A percentile compares a stretch with the other conserved stretches of the same genome.
Conservation (phyloP, 2,113 vertebrate genomes). For the Cheilinus undulatus region DNA sequence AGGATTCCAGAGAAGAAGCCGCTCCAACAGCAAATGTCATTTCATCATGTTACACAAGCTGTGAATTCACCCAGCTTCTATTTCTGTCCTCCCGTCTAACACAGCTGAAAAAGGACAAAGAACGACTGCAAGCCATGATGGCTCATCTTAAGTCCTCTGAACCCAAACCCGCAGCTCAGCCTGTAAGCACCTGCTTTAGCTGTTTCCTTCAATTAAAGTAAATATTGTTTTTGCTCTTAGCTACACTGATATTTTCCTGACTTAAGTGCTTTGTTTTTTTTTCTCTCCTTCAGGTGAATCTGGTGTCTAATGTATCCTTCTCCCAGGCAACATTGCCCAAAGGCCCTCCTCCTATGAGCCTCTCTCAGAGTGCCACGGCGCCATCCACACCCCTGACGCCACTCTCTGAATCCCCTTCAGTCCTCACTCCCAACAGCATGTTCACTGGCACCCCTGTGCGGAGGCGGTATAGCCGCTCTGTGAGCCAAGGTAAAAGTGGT, state of each 20-base stretch:
- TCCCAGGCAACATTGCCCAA: slow-evolving; percentile 90
- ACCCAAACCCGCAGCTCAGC: slow-evolving; percentile 93
- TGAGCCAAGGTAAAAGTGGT: slow-evolving; percentile 91
- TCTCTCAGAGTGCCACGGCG: slow-evolving; percentile 96
- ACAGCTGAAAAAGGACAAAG: slow-evolving; percentile 98
- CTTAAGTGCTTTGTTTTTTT: slow-evolving; percentile 16
- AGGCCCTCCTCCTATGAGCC: slow-evolving; percentile 90
- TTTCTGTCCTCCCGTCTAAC: slow-evolving; percentile 42
- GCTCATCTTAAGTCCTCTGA: slow-evolving; percentile 97
- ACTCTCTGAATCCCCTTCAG: slow-evolving; percentile 90
- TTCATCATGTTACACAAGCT: slow-evolving; percentile 22
- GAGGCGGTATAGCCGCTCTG: slow-evolving; percentile 94
- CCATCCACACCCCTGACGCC: slow-evolving; percentile 94
- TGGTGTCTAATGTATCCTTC: slow-evolving; percentile 91
- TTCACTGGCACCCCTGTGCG: slow-evolving; percentile 92
- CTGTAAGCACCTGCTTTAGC: slow-evolving; percentile 85
- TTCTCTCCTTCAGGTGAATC: slow-evolving; percentile 86
- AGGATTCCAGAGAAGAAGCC: slow-evolving; percentile 36
- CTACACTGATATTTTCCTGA: slow-evolving; percentile 19
- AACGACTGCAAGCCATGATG: slow-evolving; percentile 99
- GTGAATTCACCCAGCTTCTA: slow-evolving; percentile 51
- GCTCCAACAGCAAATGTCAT: slow-evolving; percentile 32
- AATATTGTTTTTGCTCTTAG: slow-evolving; percentile 37
- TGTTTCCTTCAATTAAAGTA: slow-evolving; percentile 41
- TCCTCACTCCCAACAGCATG: slow-evolving; percentile 94